These are phyloP conservation scores for Goniozus legneri DNA, from an alignment of 1,140 invertebrate species.

Conservation along the genomic window DNA sequence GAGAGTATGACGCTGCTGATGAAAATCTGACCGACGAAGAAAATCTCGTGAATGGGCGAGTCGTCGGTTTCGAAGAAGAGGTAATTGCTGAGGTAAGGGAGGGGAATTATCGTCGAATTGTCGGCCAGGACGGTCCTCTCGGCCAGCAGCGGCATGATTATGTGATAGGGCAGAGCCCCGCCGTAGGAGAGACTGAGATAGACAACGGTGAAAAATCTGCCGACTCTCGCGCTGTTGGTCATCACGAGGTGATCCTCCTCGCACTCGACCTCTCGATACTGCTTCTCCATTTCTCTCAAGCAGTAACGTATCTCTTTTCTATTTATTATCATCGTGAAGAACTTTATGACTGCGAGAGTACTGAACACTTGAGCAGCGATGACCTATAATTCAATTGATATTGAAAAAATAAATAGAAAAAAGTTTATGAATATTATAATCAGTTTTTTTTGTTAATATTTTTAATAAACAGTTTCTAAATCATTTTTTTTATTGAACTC, in stretches of 20 bases:
- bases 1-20: conserved; percentile 44
- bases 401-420: too few species aligned
- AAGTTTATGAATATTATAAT: too few species aligned
- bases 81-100: conserved; percentile 45
- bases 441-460: too few species aligned
- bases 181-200: conserved; percentile 42
- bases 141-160: conserved; percentile 39
- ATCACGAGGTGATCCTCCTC: conserved; percentile 35
- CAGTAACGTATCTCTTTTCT: conserved; percentile 33
- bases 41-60: conserved; percentile 38
- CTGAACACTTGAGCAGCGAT: conserved; percentile 44
- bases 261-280: conserved; percentile 31
- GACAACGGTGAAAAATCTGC: conserved; percentile 34
- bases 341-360: conserved; percentile 40
- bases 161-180: conserved; percentile 44
- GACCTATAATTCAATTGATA: too few species aligned
- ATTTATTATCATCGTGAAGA: conserved; percentile 42
- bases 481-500: too few species aligned
- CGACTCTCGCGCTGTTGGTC: conserved; percentile 38
- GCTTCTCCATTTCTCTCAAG: conserved; percentile 33
- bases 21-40: conserved; percentile 41
- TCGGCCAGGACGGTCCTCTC: conserved; percentile 33
- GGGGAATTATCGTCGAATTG: conserved; percentile 39
- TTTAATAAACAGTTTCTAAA: too few species aligned
- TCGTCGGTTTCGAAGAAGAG: conserved; percentile 40